A percentile compares a stretch with the other conserved stretches of the same genome.
phyloP scores from a whole-genome alignment of 2,888 invertebrate genomes.

The Lymantria monacha region DNA sequence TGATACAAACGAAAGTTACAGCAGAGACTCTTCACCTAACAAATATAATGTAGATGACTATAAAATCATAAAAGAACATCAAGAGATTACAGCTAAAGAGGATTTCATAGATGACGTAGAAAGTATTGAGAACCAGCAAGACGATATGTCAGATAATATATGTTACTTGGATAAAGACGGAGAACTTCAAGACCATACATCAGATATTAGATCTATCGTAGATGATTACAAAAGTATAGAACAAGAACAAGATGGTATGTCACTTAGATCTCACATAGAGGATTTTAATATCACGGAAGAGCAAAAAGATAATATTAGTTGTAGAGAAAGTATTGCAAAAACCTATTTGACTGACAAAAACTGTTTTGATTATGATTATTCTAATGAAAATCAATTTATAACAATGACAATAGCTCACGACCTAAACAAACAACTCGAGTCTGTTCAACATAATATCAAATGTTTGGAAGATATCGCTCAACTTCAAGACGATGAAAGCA shows the following conservation, averaged over 20 bases:
- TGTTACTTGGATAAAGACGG: not conserved
- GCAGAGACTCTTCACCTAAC: not conserved
- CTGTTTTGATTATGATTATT: constrained; percentile 16
- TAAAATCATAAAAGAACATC: not conserved
- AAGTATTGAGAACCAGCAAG: not conserved
- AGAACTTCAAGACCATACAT: not conserved
- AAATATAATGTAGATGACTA: not conserved
- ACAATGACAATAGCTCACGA: constrained; percentile 47
- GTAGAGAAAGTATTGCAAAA: constrained; percentile 44
- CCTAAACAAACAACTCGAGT: constrained; percentile 51
- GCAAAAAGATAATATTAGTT: constrained; percentile 37
- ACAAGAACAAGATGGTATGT: not conserved
- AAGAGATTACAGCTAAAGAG: not conserved
- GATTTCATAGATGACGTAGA: not conserved
- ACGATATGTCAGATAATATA: not conserved
- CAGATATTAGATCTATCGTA: not conserved
- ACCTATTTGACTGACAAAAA: constrained; percentile 32
- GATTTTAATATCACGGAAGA: constrained; percentile 41
- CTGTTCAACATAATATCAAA: constrained; percentile 53
- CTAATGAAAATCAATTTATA: constrained; percentile 8
- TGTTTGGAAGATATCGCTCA: constrained; percentile 49
- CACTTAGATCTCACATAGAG: constrained; percentile 25
- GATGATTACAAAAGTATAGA: not conserved
- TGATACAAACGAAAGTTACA: constrained; percentile 5
- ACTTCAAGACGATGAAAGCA: constrained; percentile 37